These are phyloP conservation scores for Lordiphosa fenestrarum DNA, from an alignment of 2,888 invertebrate species.

Conservation along the genomic window DNA sequence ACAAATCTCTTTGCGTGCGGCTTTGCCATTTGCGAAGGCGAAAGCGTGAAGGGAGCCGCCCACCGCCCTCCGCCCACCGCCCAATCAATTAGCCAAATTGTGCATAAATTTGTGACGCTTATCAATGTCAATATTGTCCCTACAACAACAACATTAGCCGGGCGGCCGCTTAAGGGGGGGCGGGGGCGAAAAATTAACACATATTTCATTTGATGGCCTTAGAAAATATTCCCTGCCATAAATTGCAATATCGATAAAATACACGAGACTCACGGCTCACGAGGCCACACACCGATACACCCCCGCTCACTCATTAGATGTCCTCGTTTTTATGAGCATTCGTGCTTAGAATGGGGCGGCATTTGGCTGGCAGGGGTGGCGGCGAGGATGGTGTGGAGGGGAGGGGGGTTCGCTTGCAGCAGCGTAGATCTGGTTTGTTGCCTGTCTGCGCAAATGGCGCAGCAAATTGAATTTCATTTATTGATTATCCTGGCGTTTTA, in stretches of 20 bases:
- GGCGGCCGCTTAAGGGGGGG: conserved; percentile 9
- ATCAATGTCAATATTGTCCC: conserved; percentile 74
- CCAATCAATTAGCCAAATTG: conserved; percentile 74
- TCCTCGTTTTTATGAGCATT: conserved; percentile 62
- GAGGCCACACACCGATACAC: conserved; percentile 12
- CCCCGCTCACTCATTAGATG: conserved; percentile 60
- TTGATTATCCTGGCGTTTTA: conserved; percentile 74
- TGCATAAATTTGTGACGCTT: conserved; percentile 74
- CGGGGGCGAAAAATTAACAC: conserved; percentile 58
- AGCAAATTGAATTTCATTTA: conserved; percentile 76
- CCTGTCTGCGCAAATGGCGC: conserved; percentile 73
- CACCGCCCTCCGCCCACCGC: conserved; percentile 39
- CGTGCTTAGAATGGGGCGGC: conserved; percentile 14
- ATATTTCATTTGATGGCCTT: conserved; percentile 62
- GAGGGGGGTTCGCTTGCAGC: conserved; percentile 6
- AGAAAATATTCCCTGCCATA: conserved; percentile 48
- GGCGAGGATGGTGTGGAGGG: too few relatives aligned
- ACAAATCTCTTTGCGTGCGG: conserved; percentile 20
- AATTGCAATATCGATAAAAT: conserved; percentile 76
- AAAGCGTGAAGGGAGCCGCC: conserved; percentile 1
- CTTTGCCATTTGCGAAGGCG: conserved; percentile 18
- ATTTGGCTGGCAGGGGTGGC: not conserved
- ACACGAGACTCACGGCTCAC: conserved; percentile 63
- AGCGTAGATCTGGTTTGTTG: conserved; percentile 29
- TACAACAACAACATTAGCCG: conserved; percentile 52